These are phyloP conservation scores for Dryobates pubescens DNA, from an alignment of 2,797 vertebrate species.

Conservation along the genomic window DNA sequence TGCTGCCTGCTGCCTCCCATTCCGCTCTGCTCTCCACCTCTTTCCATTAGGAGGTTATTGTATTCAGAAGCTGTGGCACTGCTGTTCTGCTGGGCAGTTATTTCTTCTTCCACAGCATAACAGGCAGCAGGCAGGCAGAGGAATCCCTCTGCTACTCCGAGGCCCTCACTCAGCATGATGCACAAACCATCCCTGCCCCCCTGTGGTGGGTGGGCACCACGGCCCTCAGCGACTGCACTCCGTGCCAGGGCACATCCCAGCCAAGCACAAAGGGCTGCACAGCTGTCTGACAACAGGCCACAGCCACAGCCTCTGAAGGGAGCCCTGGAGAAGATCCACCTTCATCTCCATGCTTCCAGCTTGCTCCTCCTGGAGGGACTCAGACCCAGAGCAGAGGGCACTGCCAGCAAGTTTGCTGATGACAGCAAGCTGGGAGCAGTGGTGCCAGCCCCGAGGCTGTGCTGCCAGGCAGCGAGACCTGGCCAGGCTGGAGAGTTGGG, in stretches of 20 bases:
- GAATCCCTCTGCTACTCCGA: background rate
- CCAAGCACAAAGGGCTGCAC: background rate
- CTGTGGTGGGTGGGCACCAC: background rate
- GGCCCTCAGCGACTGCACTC: rapidly evolving
- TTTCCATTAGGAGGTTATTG: background rate
- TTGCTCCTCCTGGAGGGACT: background rate
- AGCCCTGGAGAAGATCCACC: background rate
- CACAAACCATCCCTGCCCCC: background rate
- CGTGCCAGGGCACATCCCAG: background rate
- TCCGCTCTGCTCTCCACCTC: background rate
- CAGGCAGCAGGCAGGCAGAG: background rate
- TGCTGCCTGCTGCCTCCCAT: background rate
- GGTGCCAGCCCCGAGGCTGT: too few relatives aligned
- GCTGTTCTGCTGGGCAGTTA: background rate
- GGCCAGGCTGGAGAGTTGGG: too few relatives aligned
- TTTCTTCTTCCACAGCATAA: background rate
- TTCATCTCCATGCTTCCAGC: background rate
- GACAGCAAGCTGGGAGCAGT: too few relatives aligned
- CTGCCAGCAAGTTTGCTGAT: too few relatives aligned
- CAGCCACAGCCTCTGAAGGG: background rate
- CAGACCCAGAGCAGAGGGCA: too few relatives aligned
- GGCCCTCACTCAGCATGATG: background rate
- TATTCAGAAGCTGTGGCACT: background rate
- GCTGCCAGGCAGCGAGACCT: too few relatives aligned
- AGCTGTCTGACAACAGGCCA: background rate